A percentile compares a stretch with the other conserved stretches of the same genome.
Evolutionary conservation across 2,797 vertebrate genomes (phyloP).

Genomic region (Coracias cyanogaster): DNA sequence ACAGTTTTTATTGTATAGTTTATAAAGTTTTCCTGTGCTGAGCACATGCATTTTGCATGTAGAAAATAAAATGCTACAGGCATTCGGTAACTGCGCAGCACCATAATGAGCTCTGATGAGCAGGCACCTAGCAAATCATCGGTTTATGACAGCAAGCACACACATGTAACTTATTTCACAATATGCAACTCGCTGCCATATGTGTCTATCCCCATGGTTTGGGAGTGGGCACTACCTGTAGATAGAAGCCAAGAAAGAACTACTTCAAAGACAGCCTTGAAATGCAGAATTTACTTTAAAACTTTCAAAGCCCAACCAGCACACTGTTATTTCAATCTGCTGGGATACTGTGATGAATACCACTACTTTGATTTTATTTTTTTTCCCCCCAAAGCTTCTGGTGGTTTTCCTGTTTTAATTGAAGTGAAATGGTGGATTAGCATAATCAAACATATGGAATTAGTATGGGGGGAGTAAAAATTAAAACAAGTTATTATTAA

Average conservation of each 20-base stretch:
- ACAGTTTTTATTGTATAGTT: not conserved
- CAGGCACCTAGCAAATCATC: not conserved
- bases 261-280: not conserved
- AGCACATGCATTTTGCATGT: not conserved
- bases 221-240: not conserved
- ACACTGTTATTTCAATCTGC: accelerated
- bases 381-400: not conserved
- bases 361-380: not conserved
- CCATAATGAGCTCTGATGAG: not conserved
- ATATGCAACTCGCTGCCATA: not conserved
- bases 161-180: not conserved
- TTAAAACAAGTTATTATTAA: not conserved
- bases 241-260: not conserved
- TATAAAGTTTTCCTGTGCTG: not conserved
- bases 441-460: constrained; percentile 15
- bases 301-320: not conserved
- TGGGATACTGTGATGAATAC: not conserved
- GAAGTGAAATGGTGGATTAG: not conserved
- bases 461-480: not conserved
- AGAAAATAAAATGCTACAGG: not conserved
- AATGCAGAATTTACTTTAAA: not conserved
- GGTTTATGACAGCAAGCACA: not conserved
- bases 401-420: not conserved
- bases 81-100: not conserved
- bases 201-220: not conserved